Percentiles rank a stretch among this genome's conserved stretches.
Conservation (phyloP, 1,140 invertebrate genomes). For the Drosophila bocqueti region DNA sequence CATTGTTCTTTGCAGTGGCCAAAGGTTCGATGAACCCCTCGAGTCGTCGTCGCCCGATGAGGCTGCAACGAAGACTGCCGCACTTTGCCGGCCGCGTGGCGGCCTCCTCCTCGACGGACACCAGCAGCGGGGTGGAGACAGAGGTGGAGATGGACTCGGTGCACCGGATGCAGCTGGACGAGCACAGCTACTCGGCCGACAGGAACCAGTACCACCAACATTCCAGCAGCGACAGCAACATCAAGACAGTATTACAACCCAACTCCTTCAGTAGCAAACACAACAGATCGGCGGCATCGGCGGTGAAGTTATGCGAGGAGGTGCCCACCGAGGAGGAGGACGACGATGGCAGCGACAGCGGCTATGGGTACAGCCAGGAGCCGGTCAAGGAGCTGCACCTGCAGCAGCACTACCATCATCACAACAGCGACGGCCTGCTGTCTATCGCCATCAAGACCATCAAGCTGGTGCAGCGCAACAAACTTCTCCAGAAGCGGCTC, state of each 20-base stretch:
- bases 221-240: conserved; percentile 49
- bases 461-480: conserved; percentile 81
- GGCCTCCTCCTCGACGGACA: conserved; percentile 13
- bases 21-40: conserved; percentile 60
- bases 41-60: conserved; percentile 47
- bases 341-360: conserved; percentile 56
- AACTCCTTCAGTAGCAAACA: conserved; percentile 28
- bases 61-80: conserved; percentile 31
- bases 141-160: conserved; percentile 14
- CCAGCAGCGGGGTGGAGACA: conserved; percentile 15
- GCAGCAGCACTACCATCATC: conserved; percentile 28
- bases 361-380: conserved; percentile 51
- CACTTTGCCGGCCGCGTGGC: conserved; percentile 14
- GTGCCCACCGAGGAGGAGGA: conserved; percentile 28
- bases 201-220: conserved; percentile 30
- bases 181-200: conserved; percentile 6
- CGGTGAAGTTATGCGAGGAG: conserved; percentile 46
- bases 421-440: conserved; percentile 61
- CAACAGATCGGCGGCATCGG: conserved; percentile 25
- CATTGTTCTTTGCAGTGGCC: conserved; percentile 50
- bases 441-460: conserved; percentile 80
- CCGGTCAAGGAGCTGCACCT: conserved; percentile 32
- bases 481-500: conserved; percentile 72
- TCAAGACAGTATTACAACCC: conserved; percentile 76
- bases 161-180: conserved; percentile 34